Conservation (phyloP, 2,797 vertebrate genomes). For the Tangara arthus region DNA sequence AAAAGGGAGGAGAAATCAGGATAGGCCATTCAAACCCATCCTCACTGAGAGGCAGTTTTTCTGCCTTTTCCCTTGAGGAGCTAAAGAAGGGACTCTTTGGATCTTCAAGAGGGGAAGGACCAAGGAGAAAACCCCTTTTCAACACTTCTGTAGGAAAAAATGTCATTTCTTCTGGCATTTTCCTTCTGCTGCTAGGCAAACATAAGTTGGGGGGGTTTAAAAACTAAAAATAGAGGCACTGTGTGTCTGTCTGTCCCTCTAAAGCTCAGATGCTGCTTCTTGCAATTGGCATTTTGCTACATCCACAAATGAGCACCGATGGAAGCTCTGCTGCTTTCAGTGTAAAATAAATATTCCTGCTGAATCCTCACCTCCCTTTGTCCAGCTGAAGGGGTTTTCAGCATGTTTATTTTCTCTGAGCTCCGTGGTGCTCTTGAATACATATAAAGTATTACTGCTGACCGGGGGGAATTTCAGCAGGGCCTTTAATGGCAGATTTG, state of each 20-base stretch:
- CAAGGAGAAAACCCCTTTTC: not conserved
- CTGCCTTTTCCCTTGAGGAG: not conserved
- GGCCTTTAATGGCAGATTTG: slow-evolving; percentile 82
- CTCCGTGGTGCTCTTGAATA: slow-evolving; percentile 35
- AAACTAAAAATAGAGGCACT: not conserved
- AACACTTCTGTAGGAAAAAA: not conserved
- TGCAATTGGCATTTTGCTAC: not conserved
- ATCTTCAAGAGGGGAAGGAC: not conserved
- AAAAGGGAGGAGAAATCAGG: not conserved
- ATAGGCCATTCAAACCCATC: not conserved
- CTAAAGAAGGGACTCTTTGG: not conserved
- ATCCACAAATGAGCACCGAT: not conserved
- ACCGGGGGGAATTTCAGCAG: slow-evolving; percentile 38
- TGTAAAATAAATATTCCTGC: slow-evolving; percentile 17
- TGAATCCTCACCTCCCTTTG: slow-evolving; percentile 44
- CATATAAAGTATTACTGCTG: slow-evolving; percentile 41
- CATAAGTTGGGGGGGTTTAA: not conserved
- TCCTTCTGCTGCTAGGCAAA: not conserved
- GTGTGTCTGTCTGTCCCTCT: not conserved
- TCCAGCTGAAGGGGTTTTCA: slow-evolving; percentile 21
- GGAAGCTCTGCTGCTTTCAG: not conserved
- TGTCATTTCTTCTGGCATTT: not conserved
- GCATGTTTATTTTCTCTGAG: not conserved
- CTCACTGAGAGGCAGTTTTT: not conserved
- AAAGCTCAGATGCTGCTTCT: not conserved